Percentiles rank a stretch among this genome's conserved stretches.
Evolutionary conservation across 2,888 invertebrate species (phyloP).

Genomic region (Alsophila aescularia): DNA sequence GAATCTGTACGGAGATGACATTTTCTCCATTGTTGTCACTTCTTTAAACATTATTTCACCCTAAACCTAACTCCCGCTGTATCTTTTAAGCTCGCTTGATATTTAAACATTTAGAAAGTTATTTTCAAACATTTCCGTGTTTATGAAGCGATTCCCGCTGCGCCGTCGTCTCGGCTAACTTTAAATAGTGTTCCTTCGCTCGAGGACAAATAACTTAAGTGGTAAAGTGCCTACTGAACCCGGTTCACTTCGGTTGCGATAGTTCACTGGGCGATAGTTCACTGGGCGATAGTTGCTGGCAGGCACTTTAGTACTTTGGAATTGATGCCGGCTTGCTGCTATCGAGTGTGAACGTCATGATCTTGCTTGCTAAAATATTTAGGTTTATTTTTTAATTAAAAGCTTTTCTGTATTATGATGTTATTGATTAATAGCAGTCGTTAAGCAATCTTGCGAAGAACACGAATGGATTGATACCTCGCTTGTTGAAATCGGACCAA

Average conservation of each 20-base stretch:
- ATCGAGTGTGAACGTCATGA: not conserved
- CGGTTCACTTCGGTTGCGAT: slow-evolving; percentile 3
- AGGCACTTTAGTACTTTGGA: too few species aligned
- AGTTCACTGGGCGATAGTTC: not conserved
- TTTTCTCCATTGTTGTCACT: too few species aligned
- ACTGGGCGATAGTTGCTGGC: not conserved
- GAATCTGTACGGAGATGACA: too few species aligned
- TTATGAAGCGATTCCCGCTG: slow-evolving; percentile 15
- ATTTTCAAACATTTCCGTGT: slow-evolving; percentile 7
- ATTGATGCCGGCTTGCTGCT: not conserved
- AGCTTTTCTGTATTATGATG: too few species aligned
- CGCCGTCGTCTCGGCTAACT: slow-evolving; percentile 19
- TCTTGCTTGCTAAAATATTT: not conserved
- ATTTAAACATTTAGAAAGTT: slow-evolving; percentile 4
- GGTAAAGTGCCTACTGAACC: slow-evolving; percentile 23
- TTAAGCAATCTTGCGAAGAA: too few species aligned
- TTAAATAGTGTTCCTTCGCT: slow-evolving; percentile 31
- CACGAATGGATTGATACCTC: too few species aligned
- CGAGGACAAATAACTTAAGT: slow-evolving; percentile 32
- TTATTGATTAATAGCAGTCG: too few species aligned
- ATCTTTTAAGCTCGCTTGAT: not conserved
- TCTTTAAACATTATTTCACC: too few species aligned
- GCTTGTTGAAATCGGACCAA: too few species aligned
- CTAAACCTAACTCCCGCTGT: too few species aligned
- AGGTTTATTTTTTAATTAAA: too few species aligned